Conservation (phyloP, 2,113 vertebrate species). For the Glaucidium brasilianum region DNA sequence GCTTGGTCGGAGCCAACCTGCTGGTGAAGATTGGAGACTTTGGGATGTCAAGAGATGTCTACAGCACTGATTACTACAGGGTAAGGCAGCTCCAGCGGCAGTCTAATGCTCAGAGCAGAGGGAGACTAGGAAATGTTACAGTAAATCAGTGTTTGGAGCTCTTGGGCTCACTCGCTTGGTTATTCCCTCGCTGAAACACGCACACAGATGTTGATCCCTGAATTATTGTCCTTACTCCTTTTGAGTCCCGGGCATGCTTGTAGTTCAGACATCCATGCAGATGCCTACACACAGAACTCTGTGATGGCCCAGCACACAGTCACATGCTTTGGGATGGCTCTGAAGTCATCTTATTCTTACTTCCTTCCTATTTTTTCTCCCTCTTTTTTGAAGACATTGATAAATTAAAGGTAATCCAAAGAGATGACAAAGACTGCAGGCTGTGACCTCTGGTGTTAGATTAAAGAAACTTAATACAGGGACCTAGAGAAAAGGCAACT, state of each 20-base stretch:
- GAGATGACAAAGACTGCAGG: not conserved
- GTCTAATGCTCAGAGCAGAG: not conserved
- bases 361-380: not conserved
- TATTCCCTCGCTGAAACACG: not conserved
- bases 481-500: slow-evolving; percentile 11
- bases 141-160: not conserved
- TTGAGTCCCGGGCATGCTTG: not conserved
- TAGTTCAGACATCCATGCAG: not conserved
- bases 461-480: slow-evolving; percentile 40
- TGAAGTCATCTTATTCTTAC: not conserved
- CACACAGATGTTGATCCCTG: not conserved
- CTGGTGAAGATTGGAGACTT: slow-evolving; percentile 99
- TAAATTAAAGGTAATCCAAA: slow-evolving; percentile 42
- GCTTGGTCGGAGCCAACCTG: slow-evolving; percentile 93
- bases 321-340: not conserved
- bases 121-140: not conserved
- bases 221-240: not conserved
- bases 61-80: slow-evolving; percentile 99
- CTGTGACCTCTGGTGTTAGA: slow-evolving; percentile 37
- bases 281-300: not conserved
- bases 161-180: not conserved
- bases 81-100: slow-evolving; percentile 75
- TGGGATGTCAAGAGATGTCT: slow-evolving; percentile 98
- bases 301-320: not conserved
- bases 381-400: slow-evolving; percentile 25